Percentiles rank a stretch among this genome's conserved stretches.
Evolutionary conservation across 1,140 invertebrate species (phyloP).

Genomic region (Meloidogyne floridensis): DNA sequence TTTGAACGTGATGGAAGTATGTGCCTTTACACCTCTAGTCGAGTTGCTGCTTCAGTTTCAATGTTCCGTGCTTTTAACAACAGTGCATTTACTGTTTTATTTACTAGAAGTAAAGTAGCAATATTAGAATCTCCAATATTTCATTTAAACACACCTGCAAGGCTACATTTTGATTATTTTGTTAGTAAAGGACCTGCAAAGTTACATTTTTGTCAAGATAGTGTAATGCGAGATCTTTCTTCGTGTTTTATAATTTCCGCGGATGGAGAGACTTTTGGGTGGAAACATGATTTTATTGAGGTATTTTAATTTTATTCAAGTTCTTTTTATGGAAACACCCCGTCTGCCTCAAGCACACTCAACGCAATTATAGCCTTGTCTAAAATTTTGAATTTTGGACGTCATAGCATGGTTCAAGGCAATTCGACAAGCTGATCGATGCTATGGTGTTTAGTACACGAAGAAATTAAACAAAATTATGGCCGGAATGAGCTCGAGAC

Average conservation of each 20-base stretch:
- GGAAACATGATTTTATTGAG: constrained; percentile 31
- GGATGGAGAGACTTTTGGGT: constrained; percentile 4
- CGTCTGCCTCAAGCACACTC: too few species aligned
- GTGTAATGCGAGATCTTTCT: constrained; percentile 48
- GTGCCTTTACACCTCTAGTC: constrained; percentile 56
- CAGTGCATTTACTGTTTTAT: constrained; percentile 46
- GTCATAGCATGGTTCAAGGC: too few species aligned
- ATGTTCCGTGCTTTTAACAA: constrained; percentile 42
- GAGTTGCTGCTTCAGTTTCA: constrained; percentile 31
- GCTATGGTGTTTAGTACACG: too few species aligned
- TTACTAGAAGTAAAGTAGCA: constrained; percentile 42
- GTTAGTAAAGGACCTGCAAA: constrained; percentile 51
- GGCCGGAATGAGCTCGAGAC: too few species aligned
- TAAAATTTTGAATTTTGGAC: too few species aligned
- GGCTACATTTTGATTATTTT: constrained; percentile 60
- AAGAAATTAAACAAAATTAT: too few species aligned
- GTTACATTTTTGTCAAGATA: constrained; percentile 63
- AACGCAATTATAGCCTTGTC: too few species aligned
- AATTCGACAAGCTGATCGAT: too few species aligned
- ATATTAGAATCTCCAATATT: constrained; percentile 56
- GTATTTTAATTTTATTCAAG: constrained; percentile 37
- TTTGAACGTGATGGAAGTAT: constrained; percentile 53
- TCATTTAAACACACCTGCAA: constrained; percentile 53
- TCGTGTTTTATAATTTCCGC: constrained; percentile 10
- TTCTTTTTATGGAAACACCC: too few species aligned